Conservation (phyloP, 2,113 vertebrate genomes). For the Gasterosteus aculeatus region DNA sequence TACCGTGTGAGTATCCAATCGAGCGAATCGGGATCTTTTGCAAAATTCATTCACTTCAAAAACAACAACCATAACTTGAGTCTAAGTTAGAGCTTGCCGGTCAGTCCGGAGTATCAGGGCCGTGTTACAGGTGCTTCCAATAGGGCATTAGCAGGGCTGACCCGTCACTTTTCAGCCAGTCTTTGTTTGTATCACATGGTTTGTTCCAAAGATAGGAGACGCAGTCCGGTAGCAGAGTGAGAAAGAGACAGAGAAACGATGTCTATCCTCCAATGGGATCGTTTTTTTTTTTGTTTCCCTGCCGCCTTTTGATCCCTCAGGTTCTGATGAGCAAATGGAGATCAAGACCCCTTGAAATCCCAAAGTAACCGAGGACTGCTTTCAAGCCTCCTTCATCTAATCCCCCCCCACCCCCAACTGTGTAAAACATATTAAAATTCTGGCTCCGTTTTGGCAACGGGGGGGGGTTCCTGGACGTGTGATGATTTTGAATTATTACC, state of each 20-base stretch:
- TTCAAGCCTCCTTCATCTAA: constrained; percentile 50
- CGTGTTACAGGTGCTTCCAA: neutral
- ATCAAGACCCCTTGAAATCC: constrained; percentile 69
- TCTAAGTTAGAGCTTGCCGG: neutral
- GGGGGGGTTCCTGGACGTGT: constrained; percentile 41
- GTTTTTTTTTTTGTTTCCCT: constrained; percentile 36
- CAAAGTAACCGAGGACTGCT: constrained; percentile 37
- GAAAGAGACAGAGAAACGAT: constrained; percentile 1
- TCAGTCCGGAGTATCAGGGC: too few relatives aligned
- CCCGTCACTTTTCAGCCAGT: constrained; percentile 31
- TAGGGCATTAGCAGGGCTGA: constrained; percentile 4
- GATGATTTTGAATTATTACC: constrained; percentile 38
- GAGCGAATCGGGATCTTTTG: neutral
- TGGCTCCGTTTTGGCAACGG: neutral
- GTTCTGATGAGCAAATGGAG: constrained; percentile 64
- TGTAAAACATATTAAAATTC: constrained; percentile 53
- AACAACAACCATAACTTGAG: constrained; percentile 7
- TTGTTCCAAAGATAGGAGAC: constrained; percentile 23
- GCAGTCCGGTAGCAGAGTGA: neutral
- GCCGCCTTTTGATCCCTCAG: constrained; percentile 48
- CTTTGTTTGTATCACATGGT: constrained; percentile 32
- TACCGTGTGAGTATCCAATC: too few relatives aligned
- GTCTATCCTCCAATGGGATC: constrained; percentile 39
- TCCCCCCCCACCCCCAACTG: constrained; percentile 17
- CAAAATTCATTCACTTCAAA: neutral